Evolutionary conservation across 1,140 invertebrate genomes (phyloP).

Genomic region (Odontomachus brunneus): DNA sequence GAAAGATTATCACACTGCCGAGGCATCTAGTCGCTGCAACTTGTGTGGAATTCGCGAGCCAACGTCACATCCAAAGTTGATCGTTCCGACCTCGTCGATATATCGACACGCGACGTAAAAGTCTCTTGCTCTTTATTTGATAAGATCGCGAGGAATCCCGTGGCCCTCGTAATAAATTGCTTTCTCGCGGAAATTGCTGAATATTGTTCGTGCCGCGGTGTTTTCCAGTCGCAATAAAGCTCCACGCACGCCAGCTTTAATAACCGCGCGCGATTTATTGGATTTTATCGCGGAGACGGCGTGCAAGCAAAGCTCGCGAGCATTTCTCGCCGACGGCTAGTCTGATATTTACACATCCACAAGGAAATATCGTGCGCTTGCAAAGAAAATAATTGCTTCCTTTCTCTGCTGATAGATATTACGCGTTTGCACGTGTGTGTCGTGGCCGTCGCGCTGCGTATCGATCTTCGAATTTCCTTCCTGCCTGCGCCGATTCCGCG

Average conservation of each 20-base stretch:
- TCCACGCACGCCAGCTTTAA: slow-evolving; percentile 51
- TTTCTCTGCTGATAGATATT: slow-evolving; percentile 22
- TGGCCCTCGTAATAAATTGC: slow-evolving; percentile 18
- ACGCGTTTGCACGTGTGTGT: neutral
- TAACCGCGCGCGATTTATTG: slow-evolving; percentile 58
- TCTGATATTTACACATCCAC: slow-evolving; percentile 49
- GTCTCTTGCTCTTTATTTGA: neutral
- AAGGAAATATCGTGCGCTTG: slow-evolving; percentile 42
- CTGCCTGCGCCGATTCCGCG: too few relatives aligned
- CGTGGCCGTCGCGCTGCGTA: neutral
- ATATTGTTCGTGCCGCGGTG: slow-evolving; percentile 33
- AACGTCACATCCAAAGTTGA: too few relatives aligned
- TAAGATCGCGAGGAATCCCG: slow-evolving; percentile 1
- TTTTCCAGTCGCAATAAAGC: slow-evolving; percentile 56
- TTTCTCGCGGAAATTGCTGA: slow-evolving; percentile 48
- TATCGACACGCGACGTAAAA: neutral
- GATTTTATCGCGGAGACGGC: slow-evolving; percentile 57
- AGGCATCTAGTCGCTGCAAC: too few relatives aligned
- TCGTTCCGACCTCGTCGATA: too few relatives aligned
- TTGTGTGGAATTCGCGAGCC: neutral
- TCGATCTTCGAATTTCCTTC: slow-evolving; percentile 5
- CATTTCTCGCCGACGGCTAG: slow-evolving; percentile 40
- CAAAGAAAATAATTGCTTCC: slow-evolving; percentile 20
- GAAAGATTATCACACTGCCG: too few relatives aligned
- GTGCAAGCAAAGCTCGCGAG: slow-evolving; percentile 29